Evolutionary conservation across 30 jellyfish, hydroid and myxozoan species (phyloP).

Genomic region (Cassiopea andromeda): DNA sequence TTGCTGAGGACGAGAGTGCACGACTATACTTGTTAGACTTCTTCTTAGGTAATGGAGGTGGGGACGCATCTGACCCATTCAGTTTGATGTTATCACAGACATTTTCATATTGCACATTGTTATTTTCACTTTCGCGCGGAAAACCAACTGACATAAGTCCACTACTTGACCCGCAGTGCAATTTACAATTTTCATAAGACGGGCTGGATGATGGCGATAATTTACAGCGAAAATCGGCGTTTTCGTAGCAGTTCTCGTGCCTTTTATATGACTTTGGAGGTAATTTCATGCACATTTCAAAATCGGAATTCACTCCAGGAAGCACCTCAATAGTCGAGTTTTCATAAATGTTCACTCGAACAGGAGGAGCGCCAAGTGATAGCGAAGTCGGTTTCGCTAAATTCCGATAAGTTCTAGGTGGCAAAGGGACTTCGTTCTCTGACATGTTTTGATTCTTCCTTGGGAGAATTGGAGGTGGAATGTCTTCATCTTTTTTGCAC

Average conservation of each 20-base stretch:
- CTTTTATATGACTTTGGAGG: slow-evolving; percentile 56
- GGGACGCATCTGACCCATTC: slow-evolving; percentile 18
- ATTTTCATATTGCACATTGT: neutral
- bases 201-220: neutral
- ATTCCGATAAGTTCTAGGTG: slow-evolving; percentile 58
- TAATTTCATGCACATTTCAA: neutral
- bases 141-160: neutral
- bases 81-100: slow-evolving; percentile 26
- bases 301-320: neutral
- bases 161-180: slow-evolving; percentile 13
- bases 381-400: neutral
- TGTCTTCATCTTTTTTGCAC: neutral
- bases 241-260: slow-evolving; percentile 12
- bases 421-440: slow-evolving; percentile 20
- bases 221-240: neutral
- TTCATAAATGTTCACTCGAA: neutral
- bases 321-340: neutral
- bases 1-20: slow-evolving; percentile 13
- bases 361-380: neutral
- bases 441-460: neutral
- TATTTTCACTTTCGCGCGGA: neutral
- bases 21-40: slow-evolving; percentile 7
- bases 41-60: slow-evolving; percentile 73
- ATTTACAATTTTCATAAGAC: slow-evolving; percentile 24
- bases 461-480: slow-evolving; percentile 23